Conservation (phyloP, 2,113 vertebrate species). For the Seriola dumerili region DNA sequence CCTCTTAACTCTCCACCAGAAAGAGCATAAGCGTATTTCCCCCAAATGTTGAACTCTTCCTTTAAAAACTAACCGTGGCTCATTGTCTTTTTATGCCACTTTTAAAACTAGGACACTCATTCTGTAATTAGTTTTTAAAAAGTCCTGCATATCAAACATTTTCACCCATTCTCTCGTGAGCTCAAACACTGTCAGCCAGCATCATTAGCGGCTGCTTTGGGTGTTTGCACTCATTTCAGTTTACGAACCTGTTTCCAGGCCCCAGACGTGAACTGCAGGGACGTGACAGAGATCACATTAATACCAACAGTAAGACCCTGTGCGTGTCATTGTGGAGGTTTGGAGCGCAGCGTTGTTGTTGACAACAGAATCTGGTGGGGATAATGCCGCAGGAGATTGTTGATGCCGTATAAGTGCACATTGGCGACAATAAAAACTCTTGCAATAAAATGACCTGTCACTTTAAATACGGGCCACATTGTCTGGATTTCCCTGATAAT, state of each 20-base stretch:
- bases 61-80: slow-evolving; percentile 12
- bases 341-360: background rate
- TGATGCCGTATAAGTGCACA: slow-evolving; percentile 22
- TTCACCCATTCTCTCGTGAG: slow-evolving; percentile 2
- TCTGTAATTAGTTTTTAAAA: slow-evolving; percentile 41
- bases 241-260: slow-evolving; percentile 28
- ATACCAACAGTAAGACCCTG: slow-evolving; percentile 10
- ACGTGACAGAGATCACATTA: slow-evolving; percentile 36
- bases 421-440: slow-evolving; percentile 42
- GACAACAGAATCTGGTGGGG: slow-evolving; percentile 10
- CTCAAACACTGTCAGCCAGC: slow-evolving; percentile 22
- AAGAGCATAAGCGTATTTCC: background rate
- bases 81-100: slow-evolving; percentile 40
- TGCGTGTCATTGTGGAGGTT: slow-evolving; percentile 18
- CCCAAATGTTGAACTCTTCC: slow-evolving; percentile 16
- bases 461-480: slow-evolving; percentile 45
- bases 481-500: slow-evolving; percentile 57
- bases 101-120: slow-evolving; percentile 57
- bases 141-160: slow-evolving; percentile 33
- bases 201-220: slow-evolving; percentile 30
- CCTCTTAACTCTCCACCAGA: background rate
- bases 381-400: slow-evolving; percentile 14
- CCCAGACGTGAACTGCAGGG: slow-evolving; percentile 21
- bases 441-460: slow-evolving; percentile 40
- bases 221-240: slow-evolving; percentile 25